These are phyloP conservation scores for Malurus cyaneus DNA, from an alignment of 2,113 vertebrate species.

Conservation along the genomic window DNA sequence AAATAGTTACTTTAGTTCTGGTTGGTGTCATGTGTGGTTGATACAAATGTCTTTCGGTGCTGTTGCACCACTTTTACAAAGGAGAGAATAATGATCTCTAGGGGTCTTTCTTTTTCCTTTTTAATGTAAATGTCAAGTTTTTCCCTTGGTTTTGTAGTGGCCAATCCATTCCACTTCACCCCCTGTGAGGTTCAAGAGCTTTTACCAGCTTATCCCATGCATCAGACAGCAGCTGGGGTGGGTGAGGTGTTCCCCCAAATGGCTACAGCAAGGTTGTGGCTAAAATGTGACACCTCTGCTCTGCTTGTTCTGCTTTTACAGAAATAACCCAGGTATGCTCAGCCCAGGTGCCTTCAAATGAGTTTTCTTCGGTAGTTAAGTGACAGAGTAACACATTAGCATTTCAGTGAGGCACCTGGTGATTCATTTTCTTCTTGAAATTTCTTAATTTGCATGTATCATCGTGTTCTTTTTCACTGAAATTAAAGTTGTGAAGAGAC, in stretches of 20 bases:
- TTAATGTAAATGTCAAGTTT: neutral
- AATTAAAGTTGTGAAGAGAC: neutral
- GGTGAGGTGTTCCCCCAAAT: neutral
- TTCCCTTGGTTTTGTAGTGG: neutral
- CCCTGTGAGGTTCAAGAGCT: neutral
- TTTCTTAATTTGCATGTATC: neutral
- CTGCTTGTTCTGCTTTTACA: neutral
- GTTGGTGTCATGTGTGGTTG: neutral
- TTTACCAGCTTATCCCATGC: conserved; percentile 3
- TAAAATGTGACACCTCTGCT: neutral
- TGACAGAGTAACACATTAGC: neutral
- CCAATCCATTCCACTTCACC: neutral
- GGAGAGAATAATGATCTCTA: neutral
- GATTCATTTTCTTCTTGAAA: neutral
- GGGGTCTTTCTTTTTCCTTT: neutral
- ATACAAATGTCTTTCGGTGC: neutral
- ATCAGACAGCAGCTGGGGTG: neutral
- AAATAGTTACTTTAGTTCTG: neutral
- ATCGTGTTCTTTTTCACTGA: neutral
- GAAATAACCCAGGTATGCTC: neutral
- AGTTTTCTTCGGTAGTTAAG: neutral
- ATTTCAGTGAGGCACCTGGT: neutral
- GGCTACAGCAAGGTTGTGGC: neutral
- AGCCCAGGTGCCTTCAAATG: neutral
- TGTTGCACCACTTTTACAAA: neutral